Evolutionary conservation across 2,797 vertebrate genomes (phyloP), one percentile per base, ranked within the genome.

Genomic region (Sebastolobus altivelis): DNA sequence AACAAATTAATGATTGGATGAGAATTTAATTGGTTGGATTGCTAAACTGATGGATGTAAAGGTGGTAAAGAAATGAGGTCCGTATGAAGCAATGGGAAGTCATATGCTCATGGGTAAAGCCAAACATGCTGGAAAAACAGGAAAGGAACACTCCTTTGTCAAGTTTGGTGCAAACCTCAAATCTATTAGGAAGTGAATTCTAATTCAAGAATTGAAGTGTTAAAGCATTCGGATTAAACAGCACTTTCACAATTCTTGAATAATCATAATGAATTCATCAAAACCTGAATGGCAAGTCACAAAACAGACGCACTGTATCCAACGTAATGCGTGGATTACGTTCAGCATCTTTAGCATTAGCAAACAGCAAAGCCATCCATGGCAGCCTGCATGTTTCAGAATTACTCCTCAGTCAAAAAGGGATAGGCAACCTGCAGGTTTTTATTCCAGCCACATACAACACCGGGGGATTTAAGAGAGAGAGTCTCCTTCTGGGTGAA

Each of bases 1-100:
- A 95, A 96, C 95, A 96, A 92, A 96, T 95, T 92, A 81, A 95
- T 93, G 90, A 90, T 94, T 94, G 92, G 83, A 91, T 96, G 91
- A 96, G 89, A 61, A 92, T 93, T 90, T 77, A 84, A 90, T 83
- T 80, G 80, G 68, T 80, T 83, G 87, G 86, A 85, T 40, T 90
- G 83, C 77, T 89, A 82, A 82, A 88, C 46, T 85, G 84, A 88
- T 84, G 81, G 72, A 86, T 92, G 82, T 85, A 65, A 86, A 88
- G 46, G 55, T 82, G 70, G 73, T 90, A 73, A 88, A 63, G 65
- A 78, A 80, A 85, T 75, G 2, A 87, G 69, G 76, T 87, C 33
- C 69, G 74, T 66, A 80, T 82, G 83, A 87, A 82, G 59, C 27
- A 65, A 77, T 70, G 75, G 80, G 58, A 75, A 70, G 67, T 82